phyloP scores from a whole-genome alignment of 2,797 vertebrate species.

The Mallotus villosus region DNA sequence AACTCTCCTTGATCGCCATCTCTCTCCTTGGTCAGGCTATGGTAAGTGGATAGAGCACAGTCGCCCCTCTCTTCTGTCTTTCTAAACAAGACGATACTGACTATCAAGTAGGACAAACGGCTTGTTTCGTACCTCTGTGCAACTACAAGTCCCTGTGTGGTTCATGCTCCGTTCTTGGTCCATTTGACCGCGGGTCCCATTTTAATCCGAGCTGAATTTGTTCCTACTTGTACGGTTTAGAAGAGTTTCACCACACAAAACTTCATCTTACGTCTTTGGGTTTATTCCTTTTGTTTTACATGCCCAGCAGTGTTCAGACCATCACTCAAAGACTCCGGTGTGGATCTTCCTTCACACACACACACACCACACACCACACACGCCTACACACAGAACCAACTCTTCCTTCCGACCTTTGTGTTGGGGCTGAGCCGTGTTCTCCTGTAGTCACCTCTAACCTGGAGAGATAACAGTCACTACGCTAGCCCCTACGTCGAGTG shows the following conservation, averaged over 20 bases:
- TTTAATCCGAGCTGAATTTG: constrained; percentile 15
- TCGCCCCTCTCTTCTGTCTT: constrained; percentile 49
- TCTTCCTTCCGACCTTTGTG: constrained; percentile 15
- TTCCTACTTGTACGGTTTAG: constrained; percentile 57
- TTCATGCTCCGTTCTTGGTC: not conserved
- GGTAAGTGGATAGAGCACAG: constrained; percentile 86
- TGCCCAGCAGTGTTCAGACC: constrained; percentile 22
- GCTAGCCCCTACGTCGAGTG: too few species aligned
- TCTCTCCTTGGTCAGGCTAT: constrained; percentile 89
- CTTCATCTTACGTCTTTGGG: constrained; percentile 12
- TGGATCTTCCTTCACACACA: not conserved
- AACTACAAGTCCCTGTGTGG: constrained; percentile 18
- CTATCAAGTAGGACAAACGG: constrained; percentile 60
- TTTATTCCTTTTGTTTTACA: constrained; percentile 29
- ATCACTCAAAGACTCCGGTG: constrained; percentile 9
- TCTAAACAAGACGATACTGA: constrained; percentile 32
- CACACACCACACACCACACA: too few species aligned
- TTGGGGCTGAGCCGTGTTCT: constrained; percentile 8
- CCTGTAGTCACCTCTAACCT: constrained; percentile 3
- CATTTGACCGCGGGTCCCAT: not conserved
- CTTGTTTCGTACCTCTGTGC: constrained; percentile 27
- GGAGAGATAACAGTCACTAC: constrained; percentile 15
- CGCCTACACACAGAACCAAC: constrained; percentile 28
- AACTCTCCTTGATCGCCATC: constrained; percentile 91
- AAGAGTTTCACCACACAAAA: constrained; percentile 15